Conservation (phyloP, 2,888 invertebrate species). For the Eilema caniola region DNA sequence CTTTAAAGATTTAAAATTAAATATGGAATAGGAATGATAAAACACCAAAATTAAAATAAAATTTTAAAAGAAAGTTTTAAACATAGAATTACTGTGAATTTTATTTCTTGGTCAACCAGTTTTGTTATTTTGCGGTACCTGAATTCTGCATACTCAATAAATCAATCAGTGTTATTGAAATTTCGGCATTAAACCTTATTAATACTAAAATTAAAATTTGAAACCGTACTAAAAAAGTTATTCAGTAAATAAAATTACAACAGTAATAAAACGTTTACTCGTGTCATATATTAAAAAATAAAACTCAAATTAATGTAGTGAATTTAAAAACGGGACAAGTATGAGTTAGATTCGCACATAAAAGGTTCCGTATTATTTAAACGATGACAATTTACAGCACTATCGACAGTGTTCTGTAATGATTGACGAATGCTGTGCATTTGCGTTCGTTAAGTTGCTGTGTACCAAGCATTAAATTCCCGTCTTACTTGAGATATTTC, state of each 20-base stretch:
- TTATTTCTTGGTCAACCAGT: not conserved
- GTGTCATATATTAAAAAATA: not conserved
- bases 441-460: not conserved
- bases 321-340: not conserved
- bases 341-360: not conserved
- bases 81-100: no score
- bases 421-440: not conserved
- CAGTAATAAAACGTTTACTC: not conserved
- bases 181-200: not conserved
- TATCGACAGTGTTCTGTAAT: not conserved
- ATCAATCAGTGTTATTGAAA: slow-evolving; percentile 22
- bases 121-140: slow-evolving; percentile 1
- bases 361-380: not conserved
- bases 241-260: not conserved
- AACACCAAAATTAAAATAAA: no score
- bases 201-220: not conserved
- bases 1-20: no score
- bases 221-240: not conserved
- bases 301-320: not conserved
- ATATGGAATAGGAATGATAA: no score
- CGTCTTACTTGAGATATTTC: not conserved
- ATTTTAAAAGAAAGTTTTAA: no score
- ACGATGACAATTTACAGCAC: no score
- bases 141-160: slow-evolving; percentile 13
- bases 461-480: not conserved